phyloP scores from a whole-genome alignment of 2,113 vertebrate species.

The Gyps fulvus region DNA sequence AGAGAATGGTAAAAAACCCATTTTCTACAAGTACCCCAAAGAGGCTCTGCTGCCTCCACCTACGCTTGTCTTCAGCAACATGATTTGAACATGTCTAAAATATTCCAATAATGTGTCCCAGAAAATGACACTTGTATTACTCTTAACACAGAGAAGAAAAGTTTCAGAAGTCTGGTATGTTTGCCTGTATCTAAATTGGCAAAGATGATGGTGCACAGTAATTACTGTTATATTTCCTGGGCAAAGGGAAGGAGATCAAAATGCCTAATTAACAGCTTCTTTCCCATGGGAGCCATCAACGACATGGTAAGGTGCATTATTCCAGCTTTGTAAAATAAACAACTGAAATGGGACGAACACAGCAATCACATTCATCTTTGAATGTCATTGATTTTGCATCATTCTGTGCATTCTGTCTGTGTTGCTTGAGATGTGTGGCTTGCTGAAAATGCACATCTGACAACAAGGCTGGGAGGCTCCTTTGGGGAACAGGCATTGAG shows the following conservation, averaged over 20 bases:
- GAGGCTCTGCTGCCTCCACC: not conserved
- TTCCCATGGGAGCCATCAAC: not conserved
- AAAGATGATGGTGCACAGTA: not conserved
- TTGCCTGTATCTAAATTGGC: not conserved
- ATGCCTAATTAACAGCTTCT: conserved; percentile 35
- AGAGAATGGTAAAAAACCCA: not conserved
- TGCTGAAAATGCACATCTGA: not conserved
- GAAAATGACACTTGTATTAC: not conserved
- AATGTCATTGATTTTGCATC: not conserved
- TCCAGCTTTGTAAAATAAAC: not conserved
- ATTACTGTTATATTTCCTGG: conserved; percentile 32
- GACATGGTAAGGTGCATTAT: not conserved
- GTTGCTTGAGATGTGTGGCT: not conserved
- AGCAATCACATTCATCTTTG: not conserved
- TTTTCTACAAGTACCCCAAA: not conserved
- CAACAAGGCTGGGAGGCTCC: not conserved
- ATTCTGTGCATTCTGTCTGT: not conserved
- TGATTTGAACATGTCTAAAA: not conserved
- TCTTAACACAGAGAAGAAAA: not conserved
- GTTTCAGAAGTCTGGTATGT: not conserved
- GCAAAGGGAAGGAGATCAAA: not conserved
- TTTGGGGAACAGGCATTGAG: not conserved
- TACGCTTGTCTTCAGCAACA: not conserved
- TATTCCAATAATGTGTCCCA: not conserved
- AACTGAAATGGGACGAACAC: not conserved